phyloP scores from a whole-genome alignment of 2,797 vertebrate genomes.

The Pangasius djambal region DNA sequence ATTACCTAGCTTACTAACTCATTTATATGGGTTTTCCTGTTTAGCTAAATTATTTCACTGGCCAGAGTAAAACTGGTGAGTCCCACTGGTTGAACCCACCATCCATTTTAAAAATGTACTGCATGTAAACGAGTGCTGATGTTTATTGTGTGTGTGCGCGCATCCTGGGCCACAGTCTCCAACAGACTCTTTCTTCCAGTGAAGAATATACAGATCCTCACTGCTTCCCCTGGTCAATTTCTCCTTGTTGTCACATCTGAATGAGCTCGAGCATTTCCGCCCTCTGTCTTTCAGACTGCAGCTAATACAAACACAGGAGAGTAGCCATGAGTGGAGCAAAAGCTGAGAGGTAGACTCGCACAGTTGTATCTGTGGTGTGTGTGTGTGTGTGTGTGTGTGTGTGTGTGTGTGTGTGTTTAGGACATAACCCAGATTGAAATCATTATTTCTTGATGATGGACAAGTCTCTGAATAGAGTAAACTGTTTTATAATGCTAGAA shows the following conservation, averaged over 20 bases:
- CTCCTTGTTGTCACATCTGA: slow-evolving; percentile 66
- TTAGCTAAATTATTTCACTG: neutral
- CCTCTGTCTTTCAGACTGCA: slow-evolving; percentile 66
- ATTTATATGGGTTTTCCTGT: neutral
- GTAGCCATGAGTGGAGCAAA: slow-evolving; percentile 41
- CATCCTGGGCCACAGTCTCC: neutral
- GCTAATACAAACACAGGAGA: slow-evolving; percentile 64
- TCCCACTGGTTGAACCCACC: no score
- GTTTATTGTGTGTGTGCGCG: neutral
- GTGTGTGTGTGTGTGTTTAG: neutral
- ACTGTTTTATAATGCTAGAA: neutral
- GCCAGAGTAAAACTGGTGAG: neutral
- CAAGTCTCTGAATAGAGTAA: neutral
- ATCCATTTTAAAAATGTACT: neutral
- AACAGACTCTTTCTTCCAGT: slow-evolving; percentile 19
- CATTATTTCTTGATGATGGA: neutral
- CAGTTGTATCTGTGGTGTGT: neutral
- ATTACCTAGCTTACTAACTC: slow-evolving; percentile 3
- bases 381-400: slow-evolving; percentile 11
- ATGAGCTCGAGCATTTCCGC: slow-evolving; percentile 69
- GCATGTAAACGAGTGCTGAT: neutral
- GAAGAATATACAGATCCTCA: slow-evolving; percentile 45
- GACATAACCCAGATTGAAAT: neutral
- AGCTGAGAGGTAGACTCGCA: slow-evolving; percentile 23
- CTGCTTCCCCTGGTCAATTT: slow-evolving; percentile 53